Evolutionary conservation across 2,888 invertebrate species (phyloP).

Genomic region (Ptycholaimellus sp.): DNA sequence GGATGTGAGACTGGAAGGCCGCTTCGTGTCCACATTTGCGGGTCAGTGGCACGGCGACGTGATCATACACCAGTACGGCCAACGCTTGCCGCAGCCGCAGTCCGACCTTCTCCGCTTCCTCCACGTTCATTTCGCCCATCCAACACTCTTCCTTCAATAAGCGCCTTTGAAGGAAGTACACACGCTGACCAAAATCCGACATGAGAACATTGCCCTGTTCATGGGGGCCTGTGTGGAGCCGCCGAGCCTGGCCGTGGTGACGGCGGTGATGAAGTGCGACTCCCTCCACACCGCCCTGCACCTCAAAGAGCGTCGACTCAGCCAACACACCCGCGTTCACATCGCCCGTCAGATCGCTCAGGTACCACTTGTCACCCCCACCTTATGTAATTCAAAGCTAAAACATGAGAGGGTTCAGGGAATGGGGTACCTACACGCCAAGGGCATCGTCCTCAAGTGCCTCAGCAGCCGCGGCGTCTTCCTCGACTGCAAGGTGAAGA

Average conservation of each 20-base stretch:
- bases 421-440: slow-evolving; percentile 32
- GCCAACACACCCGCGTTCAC: slow-evolving; percentile 22
- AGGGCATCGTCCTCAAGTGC: slow-evolving; percentile 28
- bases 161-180: slow-evolving; percentile 25
- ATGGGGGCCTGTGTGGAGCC: slow-evolving; percentile 30
- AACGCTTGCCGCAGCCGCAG: no score
- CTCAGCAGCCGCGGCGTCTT: slow-evolving; percentile 30
- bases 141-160: no score
- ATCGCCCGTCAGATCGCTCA: slow-evolving; percentile 27
- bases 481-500: slow-evolving; percentile 28
- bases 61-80: slow-evolving; percentile 1
- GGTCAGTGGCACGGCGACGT: slow-evolving; percentile 30
- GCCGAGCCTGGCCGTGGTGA: slow-evolving; percentile 26
- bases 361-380: no score
- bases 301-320: slow-evolving; percentile 18
- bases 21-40: slow-evolving; percentile 20
- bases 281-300: slow-evolving; percentile 27
- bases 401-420: slow-evolving; percentile 12
- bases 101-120: slow-evolving; percentile 11
- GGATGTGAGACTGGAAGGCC: slow-evolving; percentile 21
- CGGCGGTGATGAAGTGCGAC: slow-evolving; percentile 27
- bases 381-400: background rate
- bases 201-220: slow-evolving; percentile 31
- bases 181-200: slow-evolving; percentile 28
- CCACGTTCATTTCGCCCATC: no score